These are phyloP conservation scores for Pao palembangensis DNA, from an alignment of 2,113 vertebrate genomes.

Conservation along the genomic window DNA sequence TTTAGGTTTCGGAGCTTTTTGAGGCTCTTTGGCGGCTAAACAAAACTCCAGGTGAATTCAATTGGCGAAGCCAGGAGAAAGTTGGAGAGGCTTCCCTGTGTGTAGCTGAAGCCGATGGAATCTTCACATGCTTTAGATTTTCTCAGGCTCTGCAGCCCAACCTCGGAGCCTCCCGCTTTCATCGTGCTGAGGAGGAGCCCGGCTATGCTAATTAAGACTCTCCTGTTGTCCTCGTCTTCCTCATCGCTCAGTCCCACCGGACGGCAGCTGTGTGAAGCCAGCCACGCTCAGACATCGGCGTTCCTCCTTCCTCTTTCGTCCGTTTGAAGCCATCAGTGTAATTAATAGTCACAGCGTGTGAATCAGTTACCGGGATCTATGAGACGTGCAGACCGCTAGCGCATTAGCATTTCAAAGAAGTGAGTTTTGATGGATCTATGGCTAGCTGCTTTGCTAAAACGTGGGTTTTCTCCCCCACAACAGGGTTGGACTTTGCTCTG, in stretches of 20 bases:
- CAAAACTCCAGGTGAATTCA: constrained; percentile 31
- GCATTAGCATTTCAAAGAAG: neutral
- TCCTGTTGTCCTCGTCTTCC: constrained; percentile 41
- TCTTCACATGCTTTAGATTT: constrained; percentile 30
- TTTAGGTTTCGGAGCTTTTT: constrained; percentile 11
- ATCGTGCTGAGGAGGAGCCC: constrained; percentile 37
- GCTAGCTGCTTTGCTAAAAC: no score
- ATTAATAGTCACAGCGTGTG: constrained; percentile 31
- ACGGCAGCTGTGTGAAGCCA: constrained; percentile 53
- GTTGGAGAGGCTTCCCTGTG: neutral
- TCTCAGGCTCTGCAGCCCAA: constrained; percentile 5
- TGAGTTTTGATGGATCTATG: neutral
- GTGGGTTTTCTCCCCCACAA: no score
- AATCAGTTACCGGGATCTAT: constrained; percentile 27
- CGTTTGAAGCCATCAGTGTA: constrained; percentile 49
- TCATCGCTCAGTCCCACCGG: constrained; percentile 32
- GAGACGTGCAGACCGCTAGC: constrained; percentile 28
- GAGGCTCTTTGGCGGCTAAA: constrained; percentile 18
- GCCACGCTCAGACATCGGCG: constrained; percentile 49
- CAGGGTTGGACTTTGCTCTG: no score
- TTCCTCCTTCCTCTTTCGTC: constrained; percentile 35
- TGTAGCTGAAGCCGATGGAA: constrained; percentile 3
- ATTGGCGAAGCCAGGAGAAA: constrained; percentile 4
- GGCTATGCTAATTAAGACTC: constrained; percentile 55
- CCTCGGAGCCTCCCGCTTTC: constrained; percentile 1